A percentile compares a stretch with the other conserved stretches of the same genome.
Evolutionary conservation across 2,113 vertebrate species (phyloP).

Genomic region (Lampris megalopsis): DNA sequence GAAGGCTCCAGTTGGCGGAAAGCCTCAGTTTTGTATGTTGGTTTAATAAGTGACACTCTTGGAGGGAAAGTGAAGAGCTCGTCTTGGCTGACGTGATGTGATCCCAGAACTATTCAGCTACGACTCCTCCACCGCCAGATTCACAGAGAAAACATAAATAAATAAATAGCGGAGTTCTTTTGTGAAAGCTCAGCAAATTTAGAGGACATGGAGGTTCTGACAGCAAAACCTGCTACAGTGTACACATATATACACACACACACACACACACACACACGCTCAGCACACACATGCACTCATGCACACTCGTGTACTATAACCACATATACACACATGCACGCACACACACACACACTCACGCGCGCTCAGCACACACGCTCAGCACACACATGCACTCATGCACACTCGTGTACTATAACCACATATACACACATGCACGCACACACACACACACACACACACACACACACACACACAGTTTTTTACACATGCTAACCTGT

Average conservation of each 20-base stretch:
- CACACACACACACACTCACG: neutral
- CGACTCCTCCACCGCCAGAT: no score
- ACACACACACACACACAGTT: neutral
- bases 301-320: neutral
- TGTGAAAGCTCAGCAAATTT: constrained; percentile 70
- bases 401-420: neutral
- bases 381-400: neutral
- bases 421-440: neutral
- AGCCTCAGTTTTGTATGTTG: constrained; percentile 1
- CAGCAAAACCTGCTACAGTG: constrained; percentile 39
- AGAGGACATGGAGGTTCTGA: constrained; percentile 57
- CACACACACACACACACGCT: no score
- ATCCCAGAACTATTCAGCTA: no score
- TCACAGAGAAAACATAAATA: no score
- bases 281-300: neutral
- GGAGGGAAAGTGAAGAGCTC: constrained; percentile 22
- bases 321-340: neutral
- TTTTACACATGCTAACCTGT: neutral
- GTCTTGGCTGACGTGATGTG: no score
- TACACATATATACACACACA: neutral
- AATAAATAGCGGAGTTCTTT: constrained; percentile 20
- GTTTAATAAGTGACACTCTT: constrained; percentile 40
- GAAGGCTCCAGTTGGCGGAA: constrained; percentile 33
- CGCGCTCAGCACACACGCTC: neutral
- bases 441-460: no score